Base-by-base conservation (phyloP, 2,888 invertebrate genomes). In the Coelogynopora nodosa region DNA sequence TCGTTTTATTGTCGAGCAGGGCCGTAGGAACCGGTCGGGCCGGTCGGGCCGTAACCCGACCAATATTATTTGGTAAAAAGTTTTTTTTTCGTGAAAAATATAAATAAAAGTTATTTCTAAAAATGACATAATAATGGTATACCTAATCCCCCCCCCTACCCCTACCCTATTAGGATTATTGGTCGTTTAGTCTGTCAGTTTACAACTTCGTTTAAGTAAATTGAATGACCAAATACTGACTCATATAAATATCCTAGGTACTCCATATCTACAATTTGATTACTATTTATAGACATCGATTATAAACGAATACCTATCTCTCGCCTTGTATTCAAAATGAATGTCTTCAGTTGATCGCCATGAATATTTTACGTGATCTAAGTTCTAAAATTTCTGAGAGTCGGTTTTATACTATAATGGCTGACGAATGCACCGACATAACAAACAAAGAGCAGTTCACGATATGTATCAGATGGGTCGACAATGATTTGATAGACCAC, bases 371-470 rank as follows among this genome's bases (percentile, higher is more conserved):
- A 49, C 49, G 18, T 49, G 49, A 49, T 5, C 74, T 74, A 74
- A 74, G 74, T 74, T 74, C 23, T 74, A 74, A 74, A 74, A 74
- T 74, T 23, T 74, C 27, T 74, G 74, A 74, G 23, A 74, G 27
- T 74, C 74, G 74, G 74, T 74, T 74, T 74, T 74, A 74, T 74
- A 23, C 27, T 74, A 74, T 74, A 74, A 74, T 74, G 74, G 74
- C 74, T 74, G 74, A 74, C 27, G 27, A 74, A 74, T 74, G 74
- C 74, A 74, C 74, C 74, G 23, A 74, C 74, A 74, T 74, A 74
- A 74, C 74, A 74, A 74, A 13, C 74, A 74, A 74, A 74, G 74
- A 74, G 74, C 74, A 74, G 74, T 74, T 74, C 74, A 74, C 74
- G 27, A 74, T 74, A 26, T 74, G 74, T 74, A 74, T 74, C 74